Evolutionary conservation across 2,888 invertebrate species (phyloP), one percentile per base, ranked within the genome.

Genomic region (Calameuta filiformis): DNA sequence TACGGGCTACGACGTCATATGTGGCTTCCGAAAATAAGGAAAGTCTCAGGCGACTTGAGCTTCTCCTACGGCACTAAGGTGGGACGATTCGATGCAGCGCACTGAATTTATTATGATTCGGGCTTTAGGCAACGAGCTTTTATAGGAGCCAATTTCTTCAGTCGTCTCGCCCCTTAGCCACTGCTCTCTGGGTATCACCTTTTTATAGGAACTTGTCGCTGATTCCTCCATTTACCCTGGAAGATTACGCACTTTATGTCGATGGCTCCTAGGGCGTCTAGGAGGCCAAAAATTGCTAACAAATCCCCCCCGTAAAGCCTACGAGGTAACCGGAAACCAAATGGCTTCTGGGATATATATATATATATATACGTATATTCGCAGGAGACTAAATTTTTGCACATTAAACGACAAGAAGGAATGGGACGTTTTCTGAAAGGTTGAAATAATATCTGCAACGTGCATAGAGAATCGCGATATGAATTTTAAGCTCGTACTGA

Each of bases 51-150:
- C 15, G 40, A 40, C 40, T 40, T 2, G 69, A 30, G 31, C 69
- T 69, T 33, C 30, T 30, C 69, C 12, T 69, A 30, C 69, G 69
- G 31, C 68, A 35, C 77, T 35, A 15, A 69, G 69, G 68, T 40
- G 75, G 68, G 37, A 40, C 37, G 69, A 75, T 69, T 40, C 75
- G 77, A 75, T 77, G 77, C 77, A 77, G 69, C 75, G 77, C 68
- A 74, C 40, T 77, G 77, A 77, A 77, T 77, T 77, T 77, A 77
- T 77, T 75, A 77, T 77, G 77, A 77, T 77, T 77, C 71, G 77
- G 75, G 77, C 77, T 77, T 77, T 77, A 75, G 77, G 77, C 75
- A 77, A 77, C 75, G 71, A 75, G 77, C 75, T 77, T 77, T 77
- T 77, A 77, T 77, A 75, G 77, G 75, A 69, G 74, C 71, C 77